Evolutionary conservation across 2,113 vertebrate genomes (phyloP).

Genomic region (Pedetes capensis): DNA sequence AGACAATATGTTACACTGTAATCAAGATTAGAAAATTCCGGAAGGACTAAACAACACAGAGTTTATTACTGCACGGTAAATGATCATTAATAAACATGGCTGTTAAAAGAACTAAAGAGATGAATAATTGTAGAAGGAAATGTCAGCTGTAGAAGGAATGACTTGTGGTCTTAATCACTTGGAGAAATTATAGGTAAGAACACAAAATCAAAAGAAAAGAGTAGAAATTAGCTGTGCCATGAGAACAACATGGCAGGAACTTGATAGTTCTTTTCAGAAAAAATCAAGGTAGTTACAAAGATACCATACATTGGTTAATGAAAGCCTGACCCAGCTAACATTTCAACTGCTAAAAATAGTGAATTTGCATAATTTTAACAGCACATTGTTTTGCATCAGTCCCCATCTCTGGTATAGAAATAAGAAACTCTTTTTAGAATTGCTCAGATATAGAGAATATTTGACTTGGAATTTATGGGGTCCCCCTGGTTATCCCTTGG

Average conservation of each 20-base stretch:
- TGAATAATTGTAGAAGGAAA: slow-evolving; percentile 53
- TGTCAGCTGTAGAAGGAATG: slow-evolving; percentile 42
- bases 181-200: slow-evolving; percentile 28
- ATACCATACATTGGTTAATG: neutral
- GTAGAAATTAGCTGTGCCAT: neutral
- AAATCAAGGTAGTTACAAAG: neutral
- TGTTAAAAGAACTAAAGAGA: slow-evolving; percentile 34
- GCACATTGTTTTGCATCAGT: neutral
- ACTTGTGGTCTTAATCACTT: slow-evolving; percentile 23
- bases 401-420: neutral
- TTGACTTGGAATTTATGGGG: slow-evolving; percentile 20
- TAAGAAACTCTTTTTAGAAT: neutral
- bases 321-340: neutral
- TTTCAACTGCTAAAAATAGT: slow-evolving; percentile 44
- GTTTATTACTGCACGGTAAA: slow-evolving; percentile 48
- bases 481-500: neutral
- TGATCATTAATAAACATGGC: slow-evolving; percentile 57
- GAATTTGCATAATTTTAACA: neutral
- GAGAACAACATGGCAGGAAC: neutral
- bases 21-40: slow-evolving; percentile 65
- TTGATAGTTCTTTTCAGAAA: slow-evolving; percentile 16
- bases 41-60: slow-evolving; percentile 70
- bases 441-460: neutral
- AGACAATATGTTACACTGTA: slow-evolving; percentile 38
- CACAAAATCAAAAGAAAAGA: slow-evolving; percentile 20